Evolutionary conservation across 2,113 vertebrate genomes (phyloP).

Genomic region (Elgaria multicarinata): DNA sequence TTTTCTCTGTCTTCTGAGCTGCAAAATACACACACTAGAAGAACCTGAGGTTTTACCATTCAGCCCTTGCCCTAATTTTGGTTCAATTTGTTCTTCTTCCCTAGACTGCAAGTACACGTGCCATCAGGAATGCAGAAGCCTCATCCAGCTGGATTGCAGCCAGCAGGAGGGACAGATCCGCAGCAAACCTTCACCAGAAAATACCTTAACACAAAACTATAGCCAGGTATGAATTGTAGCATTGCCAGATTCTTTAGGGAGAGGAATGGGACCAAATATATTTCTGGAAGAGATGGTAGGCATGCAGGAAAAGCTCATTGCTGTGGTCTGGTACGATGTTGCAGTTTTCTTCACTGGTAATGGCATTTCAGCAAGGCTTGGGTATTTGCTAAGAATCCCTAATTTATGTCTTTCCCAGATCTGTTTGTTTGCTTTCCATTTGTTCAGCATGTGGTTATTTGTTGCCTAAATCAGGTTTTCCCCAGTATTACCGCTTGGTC

Average conservation of each 20-base stretch:
- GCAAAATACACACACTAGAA: not conserved
- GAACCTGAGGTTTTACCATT: fast-evolving
- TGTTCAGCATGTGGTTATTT: not conserved
- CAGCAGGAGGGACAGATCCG: slow-evolving; percentile 61
- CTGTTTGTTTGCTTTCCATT: not conserved
- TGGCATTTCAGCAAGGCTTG: not conserved
- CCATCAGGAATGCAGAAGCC: slow-evolving; percentile 85
- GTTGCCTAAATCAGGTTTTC: not conserved
- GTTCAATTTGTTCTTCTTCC: slow-evolving; percentile 34
- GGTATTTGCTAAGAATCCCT: not conserved
- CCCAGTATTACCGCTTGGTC: not conserved
- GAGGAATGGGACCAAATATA: not conserved
- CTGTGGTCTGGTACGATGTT: not conserved
- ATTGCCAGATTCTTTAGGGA: not conserved
- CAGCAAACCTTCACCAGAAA: slow-evolving; percentile 75
- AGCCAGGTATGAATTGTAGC: slow-evolving; percentile 77
- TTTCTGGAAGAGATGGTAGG: fast-evolving
- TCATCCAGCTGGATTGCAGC: slow-evolving; percentile 90
- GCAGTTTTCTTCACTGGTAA: not conserved
- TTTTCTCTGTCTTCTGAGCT: not conserved
- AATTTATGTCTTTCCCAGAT: not conserved
- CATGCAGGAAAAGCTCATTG: not conserved
- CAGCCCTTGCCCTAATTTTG: not conserved
- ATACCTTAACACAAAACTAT: slow-evolving; percentile 60
- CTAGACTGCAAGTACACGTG: slow-evolving; percentile 92